Evolutionary conservation across 2,113 vertebrate species (phyloP).

Genomic region (Tursiops truncatus): DNA sequence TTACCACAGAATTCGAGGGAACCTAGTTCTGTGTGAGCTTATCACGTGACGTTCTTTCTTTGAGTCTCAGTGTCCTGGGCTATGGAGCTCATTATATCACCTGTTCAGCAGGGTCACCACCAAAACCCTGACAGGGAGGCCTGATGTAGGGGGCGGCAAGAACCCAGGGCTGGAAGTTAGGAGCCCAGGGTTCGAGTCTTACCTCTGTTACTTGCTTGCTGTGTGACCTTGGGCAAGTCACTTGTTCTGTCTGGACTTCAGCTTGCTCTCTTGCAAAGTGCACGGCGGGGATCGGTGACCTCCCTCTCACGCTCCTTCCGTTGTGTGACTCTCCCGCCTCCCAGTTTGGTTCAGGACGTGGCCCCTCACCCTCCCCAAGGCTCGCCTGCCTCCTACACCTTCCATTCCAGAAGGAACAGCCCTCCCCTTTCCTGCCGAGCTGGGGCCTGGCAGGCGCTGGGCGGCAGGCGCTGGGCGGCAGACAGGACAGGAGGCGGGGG

Average conservation of each 20-base stretch:
- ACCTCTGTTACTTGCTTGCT: neutral
- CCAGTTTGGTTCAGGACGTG: neutral
- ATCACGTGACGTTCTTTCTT: neutral
- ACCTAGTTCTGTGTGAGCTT: neutral
- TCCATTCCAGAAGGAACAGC: constrained; percentile 48
- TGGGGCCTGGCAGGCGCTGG: neutral
- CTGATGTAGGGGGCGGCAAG: neutral
- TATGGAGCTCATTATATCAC: neutral
- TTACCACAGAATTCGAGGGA: neutral
- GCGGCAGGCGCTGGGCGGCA: neutral
- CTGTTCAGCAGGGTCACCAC: neutral
- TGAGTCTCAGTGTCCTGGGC: neutral
- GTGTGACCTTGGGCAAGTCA: neutral
- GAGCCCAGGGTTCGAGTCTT: neutral
- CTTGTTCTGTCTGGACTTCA: neutral
- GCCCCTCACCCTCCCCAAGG: neutral
- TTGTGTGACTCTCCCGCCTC: neutral
- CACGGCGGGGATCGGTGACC: neutral
- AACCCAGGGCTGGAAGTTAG: neutral
- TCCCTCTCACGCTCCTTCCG: neutral
- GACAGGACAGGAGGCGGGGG: constrained; percentile 8
- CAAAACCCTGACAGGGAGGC: neutral
- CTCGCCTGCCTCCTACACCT: constrained; percentile 7
- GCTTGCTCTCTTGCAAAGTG: neutral
- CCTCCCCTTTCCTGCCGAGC: constrained; percentile 52